These are phyloP conservation scores for Nothoprocta perdicaria DNA, from an alignment of 2,113 vertebrate species.

Conservation along the genomic window DNA sequence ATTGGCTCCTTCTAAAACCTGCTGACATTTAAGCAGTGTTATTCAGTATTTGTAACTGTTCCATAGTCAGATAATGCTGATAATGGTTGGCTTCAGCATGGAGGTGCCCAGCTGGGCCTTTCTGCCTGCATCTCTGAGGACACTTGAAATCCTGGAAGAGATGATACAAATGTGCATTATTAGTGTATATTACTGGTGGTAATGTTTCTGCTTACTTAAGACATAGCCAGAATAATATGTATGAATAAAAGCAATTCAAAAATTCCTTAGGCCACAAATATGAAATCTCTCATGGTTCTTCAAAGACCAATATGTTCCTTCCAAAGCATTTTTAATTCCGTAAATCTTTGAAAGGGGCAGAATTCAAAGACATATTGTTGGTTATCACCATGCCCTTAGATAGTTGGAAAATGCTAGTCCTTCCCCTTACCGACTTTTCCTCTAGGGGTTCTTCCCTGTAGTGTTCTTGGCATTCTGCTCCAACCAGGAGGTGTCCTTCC, in stretches of 20 bases:
- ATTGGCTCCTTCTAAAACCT: background rate
- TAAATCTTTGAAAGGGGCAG: background rate
- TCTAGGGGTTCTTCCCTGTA: too few species aligned
- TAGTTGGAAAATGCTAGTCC: background rate
- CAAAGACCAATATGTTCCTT: background rate
- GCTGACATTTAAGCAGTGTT: background rate
- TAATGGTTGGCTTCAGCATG: too few species aligned
- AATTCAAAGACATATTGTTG: background rate
- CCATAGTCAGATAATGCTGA: background rate
- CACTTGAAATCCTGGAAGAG: too few species aligned
- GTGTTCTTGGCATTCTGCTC: too few species aligned
- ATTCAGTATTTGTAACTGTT: background rate
- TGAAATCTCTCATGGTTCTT: background rate
- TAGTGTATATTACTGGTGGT: background rate
- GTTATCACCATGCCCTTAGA: background rate
- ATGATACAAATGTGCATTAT: too few species aligned
- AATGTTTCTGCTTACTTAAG: background rate
- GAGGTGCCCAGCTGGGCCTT: too few species aligned
- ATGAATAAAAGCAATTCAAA: background rate
- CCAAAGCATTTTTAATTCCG: background rate
- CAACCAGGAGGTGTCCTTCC: too few species aligned
- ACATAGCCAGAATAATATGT: background rate
- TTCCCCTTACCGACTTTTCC: too few species aligned
- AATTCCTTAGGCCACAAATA: background rate
- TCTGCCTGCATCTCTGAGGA: too few species aligned